Evolutionary conservation across 2,797 vertebrate species (phyloP).

Genomic region (Dicrostonyx torquatus): DNA sequence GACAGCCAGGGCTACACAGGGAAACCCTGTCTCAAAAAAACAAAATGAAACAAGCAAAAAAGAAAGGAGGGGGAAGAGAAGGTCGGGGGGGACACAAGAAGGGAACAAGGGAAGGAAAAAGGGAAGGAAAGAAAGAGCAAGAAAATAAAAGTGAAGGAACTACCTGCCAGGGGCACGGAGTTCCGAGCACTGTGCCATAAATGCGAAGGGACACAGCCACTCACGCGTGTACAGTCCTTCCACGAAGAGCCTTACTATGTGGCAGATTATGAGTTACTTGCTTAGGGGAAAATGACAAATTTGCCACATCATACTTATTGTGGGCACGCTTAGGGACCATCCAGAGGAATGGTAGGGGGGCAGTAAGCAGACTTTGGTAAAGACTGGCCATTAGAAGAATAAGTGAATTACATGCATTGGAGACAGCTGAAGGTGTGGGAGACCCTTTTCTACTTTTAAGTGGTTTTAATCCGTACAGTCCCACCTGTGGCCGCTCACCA

Average conservation of each 20-base stretch:
- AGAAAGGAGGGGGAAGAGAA: no score
- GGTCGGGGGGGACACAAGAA: no score
- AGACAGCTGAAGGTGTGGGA: background rate
- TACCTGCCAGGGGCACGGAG: background rate
- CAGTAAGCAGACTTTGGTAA: background rate
- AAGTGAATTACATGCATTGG: background rate
- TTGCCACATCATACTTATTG: background rate
- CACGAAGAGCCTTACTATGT: background rate
- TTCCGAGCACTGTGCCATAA: background rate
- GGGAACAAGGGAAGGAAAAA: no score
- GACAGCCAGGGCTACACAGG: background rate
- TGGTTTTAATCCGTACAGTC: background rate
- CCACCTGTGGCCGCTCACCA: constrained; percentile 40
- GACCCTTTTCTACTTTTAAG: background rate
- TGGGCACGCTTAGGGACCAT: background rate
- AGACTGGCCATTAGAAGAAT: background rate
- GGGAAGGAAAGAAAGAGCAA: no score
- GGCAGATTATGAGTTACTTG: background rate
- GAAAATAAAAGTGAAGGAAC: background rate
- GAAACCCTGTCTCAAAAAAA: background rate
- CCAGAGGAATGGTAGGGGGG: background rate
- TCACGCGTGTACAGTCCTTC: background rate
- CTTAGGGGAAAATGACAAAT: background rate
- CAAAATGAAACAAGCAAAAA: no score
- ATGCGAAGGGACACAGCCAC: background rate